Percentiles rank a stretch among this genome's conserved stretches.
Evolutionary conservation across 2,888 invertebrate genomes (phyloP).

Genomic region (Amiota minor): DNA sequence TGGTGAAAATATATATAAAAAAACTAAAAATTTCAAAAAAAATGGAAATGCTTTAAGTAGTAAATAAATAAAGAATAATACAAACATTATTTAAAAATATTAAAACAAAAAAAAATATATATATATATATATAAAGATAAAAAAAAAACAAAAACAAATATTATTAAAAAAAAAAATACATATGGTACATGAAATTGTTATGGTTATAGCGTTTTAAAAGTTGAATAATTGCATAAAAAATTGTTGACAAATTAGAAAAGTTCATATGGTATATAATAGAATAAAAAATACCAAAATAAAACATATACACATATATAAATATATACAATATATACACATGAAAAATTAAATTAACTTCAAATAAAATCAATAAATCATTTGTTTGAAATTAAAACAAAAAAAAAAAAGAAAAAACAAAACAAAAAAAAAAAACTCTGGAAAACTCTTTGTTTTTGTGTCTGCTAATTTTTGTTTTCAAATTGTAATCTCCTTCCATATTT

Average conservation of each 20-base stretch:
- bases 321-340: slow-evolving; percentile 62
- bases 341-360: slow-evolving; percentile 53
- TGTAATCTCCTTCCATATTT: slow-evolving; percentile 25
- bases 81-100: slow-evolving; percentile 22
- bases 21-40: slow-evolving; percentile 32
- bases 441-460: slow-evolving; percentile 52
- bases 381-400: slow-evolving; percentile 62
- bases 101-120: slow-evolving; percentile 26
- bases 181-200: slow-evolving; percentile 66
- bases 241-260: slow-evolving; percentile 71
- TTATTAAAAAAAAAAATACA: slow-evolving; percentile 48
- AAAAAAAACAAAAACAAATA: slow-evolving; percentile 35
- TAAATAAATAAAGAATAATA: slow-evolving; percentile 26
- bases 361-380: slow-evolving; percentile 58
- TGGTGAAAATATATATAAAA: slow-evolving; percentile 43
- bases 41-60: slow-evolving; percentile 28
- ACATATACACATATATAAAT: slow-evolving; percentile 46
- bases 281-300: slow-evolving; percentile 44
- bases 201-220: slow-evolving; percentile 70
- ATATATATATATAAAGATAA: slow-evolving; percentile 26
- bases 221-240: slow-evolving; percentile 71
- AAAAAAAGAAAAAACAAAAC: slow-evolving; percentile 36
- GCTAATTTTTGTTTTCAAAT: slow-evolving; percentile 57
- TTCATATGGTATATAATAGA: slow-evolving; percentile 56
- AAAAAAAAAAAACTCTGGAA: slow-evolving; percentile 31